phyloP scores from a whole-genome alignment of 2,888 invertebrate species.

The Melanostoma scalare region DNA sequence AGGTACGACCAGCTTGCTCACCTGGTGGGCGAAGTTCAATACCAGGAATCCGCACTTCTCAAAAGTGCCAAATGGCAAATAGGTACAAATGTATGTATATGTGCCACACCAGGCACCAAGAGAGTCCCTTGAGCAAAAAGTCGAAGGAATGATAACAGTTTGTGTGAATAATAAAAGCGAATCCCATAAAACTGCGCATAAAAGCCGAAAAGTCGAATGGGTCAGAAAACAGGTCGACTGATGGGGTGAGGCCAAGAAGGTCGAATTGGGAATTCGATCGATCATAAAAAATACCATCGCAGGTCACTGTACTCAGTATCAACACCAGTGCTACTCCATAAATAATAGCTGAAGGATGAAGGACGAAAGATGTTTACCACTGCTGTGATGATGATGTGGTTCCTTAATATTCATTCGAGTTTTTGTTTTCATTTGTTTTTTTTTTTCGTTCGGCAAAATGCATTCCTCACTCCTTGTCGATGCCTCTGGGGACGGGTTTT shows the following conservation, averaged over 20 bases:
- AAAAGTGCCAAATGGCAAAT: conserved; percentile 31
- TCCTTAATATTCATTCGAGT: conserved; percentile 72
- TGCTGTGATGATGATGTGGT: conserved; percentile 69
- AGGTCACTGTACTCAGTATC: conserved; percentile 62
- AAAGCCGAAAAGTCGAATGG: conserved; percentile 61
- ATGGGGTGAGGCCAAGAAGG: conserved; percentile 73
- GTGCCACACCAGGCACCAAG: neutral
- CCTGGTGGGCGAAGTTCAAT: conserved; percentile 55
- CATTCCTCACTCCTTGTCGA: conserved; percentile 53
- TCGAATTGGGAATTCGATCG: conserved; percentile 81
- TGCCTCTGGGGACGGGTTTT: conserved; percentile 71
- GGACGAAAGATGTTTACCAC: conserved; percentile 61
- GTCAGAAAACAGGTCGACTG: conserved; percentile 23
- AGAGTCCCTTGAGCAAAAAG: conserved; percentile 57
- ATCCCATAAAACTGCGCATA: conserved; percentile 70
- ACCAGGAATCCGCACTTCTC: conserved; percentile 28
- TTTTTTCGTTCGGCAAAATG: conserved; percentile 60
- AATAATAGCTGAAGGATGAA: conserved; percentile 73
- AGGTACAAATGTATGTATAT: conserved; percentile 2
- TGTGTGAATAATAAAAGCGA: conserved; percentile 66
- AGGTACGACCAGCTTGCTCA: conserved; percentile 21
- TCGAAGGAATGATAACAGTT: conserved; percentile 70
- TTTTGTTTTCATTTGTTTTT: conserved; percentile 44
- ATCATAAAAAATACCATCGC: conserved; percentile 79
- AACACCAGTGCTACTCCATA: conserved; percentile 36